Evolutionary conservation across 2,113 vertebrate genomes (phyloP).

Genomic region (Cairina moschata): DNA sequence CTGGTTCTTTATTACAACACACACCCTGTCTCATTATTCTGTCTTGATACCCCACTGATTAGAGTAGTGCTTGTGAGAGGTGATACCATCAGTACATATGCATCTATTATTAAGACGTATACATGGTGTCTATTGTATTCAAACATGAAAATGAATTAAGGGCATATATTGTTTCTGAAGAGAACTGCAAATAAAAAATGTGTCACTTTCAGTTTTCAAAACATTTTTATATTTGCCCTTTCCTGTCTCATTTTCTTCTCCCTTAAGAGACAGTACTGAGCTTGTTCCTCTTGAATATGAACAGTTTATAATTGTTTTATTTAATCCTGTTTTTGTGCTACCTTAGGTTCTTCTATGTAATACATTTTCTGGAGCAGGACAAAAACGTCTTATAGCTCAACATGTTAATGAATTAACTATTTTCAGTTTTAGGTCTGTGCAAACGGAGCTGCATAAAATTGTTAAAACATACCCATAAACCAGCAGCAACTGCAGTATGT

Average conservation of each 20-base stretch:
- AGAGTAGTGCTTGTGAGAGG: not conserved
- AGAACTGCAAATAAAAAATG: not conserved
- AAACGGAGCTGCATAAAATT: conserved; percentile 39
- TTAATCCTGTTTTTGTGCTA: not conserved
- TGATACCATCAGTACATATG: not conserved
- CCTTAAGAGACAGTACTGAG: not conserved
- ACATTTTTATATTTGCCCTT: not conserved
- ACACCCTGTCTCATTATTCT: not conserved
- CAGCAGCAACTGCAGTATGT: conserved; percentile 10
- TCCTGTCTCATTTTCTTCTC: not conserved
- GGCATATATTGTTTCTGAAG: not conserved
- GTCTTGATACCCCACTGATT: not conserved
- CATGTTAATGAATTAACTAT: conserved; percentile 10
- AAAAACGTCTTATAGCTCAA: conserved; percentile 12
- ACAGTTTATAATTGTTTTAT: not conserved
- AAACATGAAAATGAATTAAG: not conserved
- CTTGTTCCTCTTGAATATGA: not conserved
- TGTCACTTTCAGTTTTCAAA: not conserved
- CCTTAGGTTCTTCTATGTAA: not conserved
- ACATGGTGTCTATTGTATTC: not conserved
- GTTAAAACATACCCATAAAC: conserved; percentile 27
- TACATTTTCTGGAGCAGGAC: not conserved
- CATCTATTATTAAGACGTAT: not conserved
- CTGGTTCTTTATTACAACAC: not conserved
- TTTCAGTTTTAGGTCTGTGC: conserved; percentile 3